These are phyloP conservation scores for Amblyraja radiata DNA, from an alignment of 2,797 vertebrate species.

Conservation along the genomic window DNA sequence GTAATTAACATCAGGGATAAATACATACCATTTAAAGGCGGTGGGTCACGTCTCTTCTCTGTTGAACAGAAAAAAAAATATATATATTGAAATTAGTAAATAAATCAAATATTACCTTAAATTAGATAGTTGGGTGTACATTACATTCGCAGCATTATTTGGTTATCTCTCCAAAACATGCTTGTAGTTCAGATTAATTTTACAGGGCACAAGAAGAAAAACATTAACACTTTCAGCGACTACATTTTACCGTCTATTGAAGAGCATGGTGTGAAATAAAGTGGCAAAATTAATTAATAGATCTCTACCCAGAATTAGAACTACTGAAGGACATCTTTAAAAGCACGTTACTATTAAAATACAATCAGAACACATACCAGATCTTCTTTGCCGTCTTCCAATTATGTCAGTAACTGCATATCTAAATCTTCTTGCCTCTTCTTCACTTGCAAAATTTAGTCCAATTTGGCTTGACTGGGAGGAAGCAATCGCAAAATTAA, in stretches of 20 bases:
- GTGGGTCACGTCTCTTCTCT: slow-evolving; percentile 81
- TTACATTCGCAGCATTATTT: not conserved
- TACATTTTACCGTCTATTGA: too few species aligned
- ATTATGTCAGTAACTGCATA: slow-evolving; percentile 76
- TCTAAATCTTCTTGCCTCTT: slow-evolving; percentile 87
- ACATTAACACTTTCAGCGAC: not conserved
- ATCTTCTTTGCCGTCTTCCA: slow-evolving; percentile 81
- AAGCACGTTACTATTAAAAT: slow-evolving; percentile 15
- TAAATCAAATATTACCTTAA: slow-evolving; percentile 46
- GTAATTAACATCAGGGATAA: not conserved
- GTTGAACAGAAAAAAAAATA: slow-evolving; percentile 58
- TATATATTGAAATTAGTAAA: slow-evolving; percentile 45
- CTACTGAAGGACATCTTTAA: slow-evolving; percentile 25
- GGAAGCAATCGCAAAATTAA: slow-evolving; percentile 37
- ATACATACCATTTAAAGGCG: slow-evolving; percentile 42
- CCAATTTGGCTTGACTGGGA: slow-evolving; percentile 84
- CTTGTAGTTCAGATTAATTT: not conserved
- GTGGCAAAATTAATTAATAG: not conserved
- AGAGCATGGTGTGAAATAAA: not conserved
- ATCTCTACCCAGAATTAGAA: not conserved
- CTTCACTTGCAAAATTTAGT: slow-evolving; percentile 94
- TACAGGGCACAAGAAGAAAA: not conserved
- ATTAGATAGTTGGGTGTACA: not conserved
- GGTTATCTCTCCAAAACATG: not conserved
- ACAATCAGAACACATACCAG: slow-evolving; percentile 59